phyloP scores from a whole-genome alignment of 1,140 invertebrate species.

The Caenorhabditis inopinata region DNA sequence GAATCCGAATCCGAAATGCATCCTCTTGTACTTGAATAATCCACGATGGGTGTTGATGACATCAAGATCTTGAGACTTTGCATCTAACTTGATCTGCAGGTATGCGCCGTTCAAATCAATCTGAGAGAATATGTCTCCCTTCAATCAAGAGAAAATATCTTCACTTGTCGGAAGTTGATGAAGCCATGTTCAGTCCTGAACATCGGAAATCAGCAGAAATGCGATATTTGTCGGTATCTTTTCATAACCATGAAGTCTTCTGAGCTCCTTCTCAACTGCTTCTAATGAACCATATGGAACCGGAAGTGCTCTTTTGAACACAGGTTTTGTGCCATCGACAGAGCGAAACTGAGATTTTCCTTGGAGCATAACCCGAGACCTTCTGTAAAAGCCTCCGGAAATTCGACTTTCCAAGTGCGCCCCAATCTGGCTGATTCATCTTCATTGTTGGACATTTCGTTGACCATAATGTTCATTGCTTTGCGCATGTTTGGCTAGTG shows the following conservation, averaged over 20 bases:
- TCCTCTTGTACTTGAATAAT: conserved; percentile 51
- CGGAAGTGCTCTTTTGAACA: not conserved
- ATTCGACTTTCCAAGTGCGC: too few species aligned
- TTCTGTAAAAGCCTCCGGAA: not conserved
- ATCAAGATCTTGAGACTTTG: conserved; percentile 48
- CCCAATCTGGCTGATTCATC: too few species aligned
- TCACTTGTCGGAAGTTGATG: conserved; percentile 58
- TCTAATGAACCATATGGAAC: not conserved
- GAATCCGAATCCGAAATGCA: conserved; percentile 70
- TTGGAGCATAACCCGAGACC: conserved; percentile 38
- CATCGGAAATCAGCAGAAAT: conserved; percentile 31
- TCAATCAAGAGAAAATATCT: conserved; percentile 55
- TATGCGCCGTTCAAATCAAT: conserved; percentile 56
- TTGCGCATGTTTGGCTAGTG: too few species aligned
- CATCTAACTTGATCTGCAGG: conserved; percentile 51
- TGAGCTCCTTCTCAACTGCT: not conserved
- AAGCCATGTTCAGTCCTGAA: too few species aligned
- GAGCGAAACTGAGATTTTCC: not conserved
- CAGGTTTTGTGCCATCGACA: not conserved
- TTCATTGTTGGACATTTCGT: too few species aligned
- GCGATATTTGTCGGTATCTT: conserved; percentile 39
- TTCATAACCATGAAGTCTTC: conserved; percentile 59
- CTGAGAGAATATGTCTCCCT: conserved; percentile 56
- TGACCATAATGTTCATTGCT: too few species aligned
- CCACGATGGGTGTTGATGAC: conserved; percentile 53